phyloP scores from a whole-genome alignment of 2,888 invertebrate species.

The Rosalia funebris region DNA sequence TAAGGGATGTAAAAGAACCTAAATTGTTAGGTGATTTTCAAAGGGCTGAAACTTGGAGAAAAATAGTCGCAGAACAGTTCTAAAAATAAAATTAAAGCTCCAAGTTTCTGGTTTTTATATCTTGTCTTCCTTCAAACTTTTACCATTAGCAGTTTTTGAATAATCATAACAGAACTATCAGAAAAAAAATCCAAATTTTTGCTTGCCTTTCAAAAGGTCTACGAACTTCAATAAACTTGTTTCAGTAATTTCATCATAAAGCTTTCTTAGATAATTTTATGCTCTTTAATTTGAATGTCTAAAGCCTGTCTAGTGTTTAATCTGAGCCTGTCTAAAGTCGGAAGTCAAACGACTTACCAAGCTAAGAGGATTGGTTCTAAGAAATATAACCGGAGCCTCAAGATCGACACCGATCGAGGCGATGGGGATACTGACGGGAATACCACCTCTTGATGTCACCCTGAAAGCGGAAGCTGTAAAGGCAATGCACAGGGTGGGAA shows the following conservation, averaged over 20 bases:
- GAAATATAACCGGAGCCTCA: no score
- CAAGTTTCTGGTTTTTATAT: neutral
- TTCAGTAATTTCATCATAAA: neutral
- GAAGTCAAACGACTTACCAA: no score
- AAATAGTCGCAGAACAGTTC: neutral
- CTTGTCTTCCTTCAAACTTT: neutral
- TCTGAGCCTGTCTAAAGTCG: no score
- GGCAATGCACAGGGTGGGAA: no score
- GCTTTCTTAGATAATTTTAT: neutral
- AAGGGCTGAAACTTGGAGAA: neutral
- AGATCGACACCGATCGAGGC: no score
- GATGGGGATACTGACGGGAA: no score
- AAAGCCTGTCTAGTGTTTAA: no score
- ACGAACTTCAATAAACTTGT: neutral
- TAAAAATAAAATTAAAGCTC: neutral
- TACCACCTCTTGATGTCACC: no score
- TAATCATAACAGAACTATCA: neutral
- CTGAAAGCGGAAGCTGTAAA: no score
- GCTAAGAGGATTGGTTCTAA: no score
- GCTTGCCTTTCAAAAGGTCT: neutral
- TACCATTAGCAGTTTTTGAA: neutral
- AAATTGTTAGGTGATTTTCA: neutral
- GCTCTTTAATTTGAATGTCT: no score
- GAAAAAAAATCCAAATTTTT: neutral
- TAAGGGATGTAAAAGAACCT: neutral